Evolutionary conservation across 1,140 invertebrate species (phyloP), one percentile per base, ranked within the genome.

Genomic region (Branchinecta lynchi): DNA sequence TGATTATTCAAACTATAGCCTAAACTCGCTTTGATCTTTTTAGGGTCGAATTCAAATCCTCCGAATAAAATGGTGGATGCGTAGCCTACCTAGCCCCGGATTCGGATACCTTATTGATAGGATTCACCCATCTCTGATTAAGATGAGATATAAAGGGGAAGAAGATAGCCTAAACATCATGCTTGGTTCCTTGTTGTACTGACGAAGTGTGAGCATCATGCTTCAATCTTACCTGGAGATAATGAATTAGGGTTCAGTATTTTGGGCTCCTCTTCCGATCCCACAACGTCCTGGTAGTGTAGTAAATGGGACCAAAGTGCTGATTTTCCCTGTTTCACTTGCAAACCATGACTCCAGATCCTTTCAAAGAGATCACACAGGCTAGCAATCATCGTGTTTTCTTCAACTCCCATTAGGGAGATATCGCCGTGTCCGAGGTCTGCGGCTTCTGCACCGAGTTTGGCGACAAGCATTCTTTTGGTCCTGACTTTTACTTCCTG

Each of bases 321-420:
- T 8, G 92, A 96, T 80, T 96, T 96, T 8, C 92, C 93, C 82
- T 96, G 90, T 79, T 97, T 98, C 60, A 87, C 89, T 76, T 96
- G 92, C 17, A 98, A 78, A 0, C 96, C 96, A 79, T 99, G 96
- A 3, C 91, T 92, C 96, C 96, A 99, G 65, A 99, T 90, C 72
- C 96, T 84, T 80, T 99, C 97, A 12, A 99, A 77, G 45, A 99
- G 83, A 81, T 99, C 97, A 81, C 97, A 99, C 0, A 99, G 82
- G 75, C 92, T 92, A 12, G 93, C 94, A 8, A 99, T 96, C 69
- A 99, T 82, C 0, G 96, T 98, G 76, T 96, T 99, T 78, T 99
- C 96, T 81, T 99, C 96, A 0, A 95, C 86, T 12, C 86, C 85
- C 7, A 77, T 76, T 9, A 80, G 74, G 43, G 76, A 74, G 15